Evolutionary conservation across 2,797 vertebrate species (phyloP), one percentile per base, ranked within the genome.

Genomic region (Craterocephalus amniculus): DNA sequence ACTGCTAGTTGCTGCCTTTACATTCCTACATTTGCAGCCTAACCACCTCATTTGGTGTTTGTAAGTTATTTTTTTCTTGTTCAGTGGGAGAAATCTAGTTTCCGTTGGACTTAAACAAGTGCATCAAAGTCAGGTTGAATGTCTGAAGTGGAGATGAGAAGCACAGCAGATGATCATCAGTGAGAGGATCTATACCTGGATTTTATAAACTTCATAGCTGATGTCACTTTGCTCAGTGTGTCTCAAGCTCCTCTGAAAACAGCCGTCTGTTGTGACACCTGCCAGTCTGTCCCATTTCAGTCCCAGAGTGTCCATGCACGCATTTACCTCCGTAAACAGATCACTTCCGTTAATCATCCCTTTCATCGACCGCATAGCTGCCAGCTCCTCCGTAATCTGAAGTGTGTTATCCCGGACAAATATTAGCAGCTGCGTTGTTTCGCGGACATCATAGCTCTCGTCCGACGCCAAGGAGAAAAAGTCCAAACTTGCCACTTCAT

Each of bases 211-310:
- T 61, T 74, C 59, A 32, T 63, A 14, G 20, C n/a, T n/a, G n/a
- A n/a, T n/a, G n/a, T n/a, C n/a, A n/a, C n/a, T n/a, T n/a, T n/a
- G n/a, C 5, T 52, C 51, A 34, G 10, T 32, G 32, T 35, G 22
- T 58, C 56, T 13, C 35, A 32, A 31, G 35, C 22, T 0, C 22
- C 4, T 51, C 26, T 13, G 65, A 75, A 64, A 69, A 76, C 68
- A 72, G 34, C 68, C 68, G 24, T 83, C 68, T 0, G 56, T 83
- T 56, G 68, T 76, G 7, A 72, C 76, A 62, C 64, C 63, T 57
- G 26, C 36, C 24, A 76, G 56, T 31, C 45, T 65, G 38, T 76
- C 58, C 73, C 59, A 60, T 70, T 43, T 70, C 34, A 61, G 13
- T 40, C 34, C 67, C 20, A 81, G n/a, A n/a, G 3, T 71, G 36